Base-by-base conservation (phyloP, 2,113 vertebrate species). In the Saimiri boliviensis region DNA sequence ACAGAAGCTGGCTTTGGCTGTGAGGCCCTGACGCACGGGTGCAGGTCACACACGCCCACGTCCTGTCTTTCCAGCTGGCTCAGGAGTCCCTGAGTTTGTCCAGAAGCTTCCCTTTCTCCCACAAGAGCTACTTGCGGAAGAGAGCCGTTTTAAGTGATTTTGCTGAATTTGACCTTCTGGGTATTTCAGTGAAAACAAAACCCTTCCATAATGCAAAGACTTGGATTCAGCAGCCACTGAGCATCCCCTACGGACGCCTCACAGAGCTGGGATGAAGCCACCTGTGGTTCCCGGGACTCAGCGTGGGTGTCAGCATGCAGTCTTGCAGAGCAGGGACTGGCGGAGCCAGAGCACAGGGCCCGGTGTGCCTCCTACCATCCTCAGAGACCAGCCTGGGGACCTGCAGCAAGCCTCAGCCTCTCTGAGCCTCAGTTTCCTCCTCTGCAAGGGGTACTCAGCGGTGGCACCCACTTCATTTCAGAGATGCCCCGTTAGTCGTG, bases 311-410 rank as follows among this genome's bases (percentile, higher is more conserved):
- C 4, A 2, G 19, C 30, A 40, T 10, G 0, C 12, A 79, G 52
- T 68, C 27, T 56, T 30, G 2, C 1, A 12, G 54, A 19, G 37
- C 4, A 4, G 11, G 37, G 80, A 3, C 6, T 0, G 3, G 45
- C 30, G 3, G 27, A 25, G 35, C 21, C 10, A 0, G 11, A 14
- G 7, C 9, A 0, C 49, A 1, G 1, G 23, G 5, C 32, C 37
- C 1, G 32, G 13, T 81, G 32, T 7, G 5, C 35, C 0, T n/a
- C 32, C 66, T 1, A 35, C 3, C 8, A 35, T 66, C 52, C 42
- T 88, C 25, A 12, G 35, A 7, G 54, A 52, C 25, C 8, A 32
- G 49, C 27, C 3, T 11, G 68, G 74, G 19, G 9, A 0, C 49
- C n/a, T 0, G 9, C 42, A 37, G 30, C 63, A 12, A 49, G 47